Evolutionary conservation across 1,140 invertebrate genomes (phyloP).

Genomic region (Caenorhabditis briggsae): DNA sequence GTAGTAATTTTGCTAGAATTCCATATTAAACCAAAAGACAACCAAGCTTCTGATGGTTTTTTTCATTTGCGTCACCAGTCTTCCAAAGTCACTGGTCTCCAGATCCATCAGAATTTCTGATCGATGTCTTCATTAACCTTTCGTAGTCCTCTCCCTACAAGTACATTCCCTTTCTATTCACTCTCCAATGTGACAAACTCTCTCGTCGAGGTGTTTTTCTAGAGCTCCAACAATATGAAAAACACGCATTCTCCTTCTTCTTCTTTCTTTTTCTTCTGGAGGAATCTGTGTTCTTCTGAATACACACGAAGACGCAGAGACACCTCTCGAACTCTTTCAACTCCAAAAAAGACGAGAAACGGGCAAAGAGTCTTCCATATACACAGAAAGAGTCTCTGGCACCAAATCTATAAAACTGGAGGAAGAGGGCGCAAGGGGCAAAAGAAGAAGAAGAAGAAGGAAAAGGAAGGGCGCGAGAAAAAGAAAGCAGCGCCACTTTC

Average conservation of each 20-base stretch:
- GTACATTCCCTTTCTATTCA: background rate
- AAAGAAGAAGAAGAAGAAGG: conserved; percentile 5
- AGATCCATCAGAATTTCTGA: conserved; percentile 9
- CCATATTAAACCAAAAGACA: no score
- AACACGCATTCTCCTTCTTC: background rate
- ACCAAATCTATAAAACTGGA: conserved; percentile 53
- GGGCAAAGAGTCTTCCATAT: conserved; percentile 15
- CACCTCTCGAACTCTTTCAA: conserved; percentile 1
- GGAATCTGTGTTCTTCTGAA: conserved; percentile 44
- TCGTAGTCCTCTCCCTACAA: background rate
- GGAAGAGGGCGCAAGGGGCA: conserved; percentile 16
- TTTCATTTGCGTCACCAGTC: background rate
- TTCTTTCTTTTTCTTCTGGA: background rate
- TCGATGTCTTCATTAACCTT: background rate
- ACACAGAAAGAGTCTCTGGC: conserved; percentile 26
- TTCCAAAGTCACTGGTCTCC: background rate
- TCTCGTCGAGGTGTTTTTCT: background rate
- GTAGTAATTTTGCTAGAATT: no score
- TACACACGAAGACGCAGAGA: conserved; percentile 9
- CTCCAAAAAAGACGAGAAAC: background rate
- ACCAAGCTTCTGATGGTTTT: background rate
- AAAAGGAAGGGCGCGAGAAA: conserved; percentile 23
- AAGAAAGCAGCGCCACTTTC: conserved; percentile 41
- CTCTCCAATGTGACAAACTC: background rate
- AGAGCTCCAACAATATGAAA: background rate